Evolutionary conservation across 1,140 invertebrate genomes (phyloP), one percentile per base, ranked within the genome.

Genomic region (Patella vulgata): DNA sequence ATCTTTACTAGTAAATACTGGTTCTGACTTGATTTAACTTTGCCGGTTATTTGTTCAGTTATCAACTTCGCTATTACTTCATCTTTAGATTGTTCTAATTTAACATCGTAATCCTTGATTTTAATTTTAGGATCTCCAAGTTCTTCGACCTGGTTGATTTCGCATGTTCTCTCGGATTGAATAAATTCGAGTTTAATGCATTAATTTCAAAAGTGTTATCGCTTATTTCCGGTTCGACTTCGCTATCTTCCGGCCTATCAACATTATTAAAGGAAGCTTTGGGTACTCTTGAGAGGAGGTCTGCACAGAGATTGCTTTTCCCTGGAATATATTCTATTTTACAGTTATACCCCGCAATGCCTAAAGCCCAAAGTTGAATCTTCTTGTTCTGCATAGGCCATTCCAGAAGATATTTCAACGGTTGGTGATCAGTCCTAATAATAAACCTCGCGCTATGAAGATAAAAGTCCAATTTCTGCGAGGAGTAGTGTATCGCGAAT

Each of bases 111-210:
- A 14, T 47, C 42, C 4, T 1, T 1, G 9, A 2, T 8, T 3
- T 53, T 19, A 3, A 1, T 52, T 28, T 21, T 6, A 4, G 36
- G 27, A 8, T 39, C 9, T n/a, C 33, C 8, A 11, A 12, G 19
- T 21, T 48, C 43, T 19, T 52, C 31, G 17, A 40, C 14, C 17
- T 44, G 21, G 1, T 25, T 9, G 8, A 14, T 8, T 44, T 60
- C 2, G 53, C 58, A 61, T 43, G 61, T 8, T 43, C 3, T 42
- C 31, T 65, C 5, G 63, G 55, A 33, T 68, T 50, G 27, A 68
- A 69, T 21, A 5, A 3, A 53, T 40, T 62, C n/a, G 59, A n/a
- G n/a, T n/a, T n/a, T n/a, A n/a, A n/a, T n/a, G n/a, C n/a, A n/a
- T n/a, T n/a, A n/a, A n/a, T n/a, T n/a, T n/a, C n/a, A n/a, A n/a